phyloP scores from a whole-genome alignment of 2,888 invertebrate species.

The Chrysolina americana region DNA sequence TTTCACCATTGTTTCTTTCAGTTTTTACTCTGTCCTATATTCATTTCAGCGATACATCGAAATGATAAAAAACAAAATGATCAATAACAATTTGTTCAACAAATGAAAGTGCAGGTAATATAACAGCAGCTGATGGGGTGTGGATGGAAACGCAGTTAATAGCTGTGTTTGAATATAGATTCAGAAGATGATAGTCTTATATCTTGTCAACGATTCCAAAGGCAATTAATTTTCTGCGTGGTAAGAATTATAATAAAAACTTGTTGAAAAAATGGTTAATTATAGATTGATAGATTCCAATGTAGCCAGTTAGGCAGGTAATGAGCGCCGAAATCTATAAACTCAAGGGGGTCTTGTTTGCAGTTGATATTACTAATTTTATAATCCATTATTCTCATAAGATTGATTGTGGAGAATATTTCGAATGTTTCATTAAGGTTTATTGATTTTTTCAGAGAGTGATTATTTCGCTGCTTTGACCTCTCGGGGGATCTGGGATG shows the following conservation, averaged over 20 bases:
- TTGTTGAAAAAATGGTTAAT: slow-evolving; percentile 64
- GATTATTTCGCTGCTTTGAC: too few relatives aligned
- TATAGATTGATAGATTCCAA: slow-evolving; percentile 68
- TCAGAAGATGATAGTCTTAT: slow-evolving; percentile 47
- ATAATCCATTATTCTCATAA: too few relatives aligned
- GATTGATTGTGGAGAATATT: too few relatives aligned
- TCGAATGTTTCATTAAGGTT: too few relatives aligned
- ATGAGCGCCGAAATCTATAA: slow-evolving; percentile 37
- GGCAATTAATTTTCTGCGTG: slow-evolving; percentile 58
- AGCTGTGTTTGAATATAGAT: slow-evolving; percentile 49
- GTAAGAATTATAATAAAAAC: slow-evolving; percentile 60
- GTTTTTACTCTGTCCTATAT: background rate
- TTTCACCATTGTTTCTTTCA: background rate
- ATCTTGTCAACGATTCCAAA: slow-evolving; percentile 58
- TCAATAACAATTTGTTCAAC: slow-evolving; percentile 21
- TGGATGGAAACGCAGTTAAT: slow-evolving; percentile 44
- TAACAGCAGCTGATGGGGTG: slow-evolving; percentile 41
- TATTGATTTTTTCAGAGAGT: too few relatives aligned
- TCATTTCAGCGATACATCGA: background rate
- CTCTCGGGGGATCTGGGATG: too few relatives aligned
- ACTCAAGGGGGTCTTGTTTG: background rate
- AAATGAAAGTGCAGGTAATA: slow-evolving; percentile 34
- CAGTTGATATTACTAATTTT: background rate
- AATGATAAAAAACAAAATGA: background rate
- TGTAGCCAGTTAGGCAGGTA: slow-evolving; percentile 67